Percentiles rank a stretch among this genome's conserved stretches.
Conservation (phyloP, 2,888 invertebrate genomes). For the Netelia virgata region DNA sequence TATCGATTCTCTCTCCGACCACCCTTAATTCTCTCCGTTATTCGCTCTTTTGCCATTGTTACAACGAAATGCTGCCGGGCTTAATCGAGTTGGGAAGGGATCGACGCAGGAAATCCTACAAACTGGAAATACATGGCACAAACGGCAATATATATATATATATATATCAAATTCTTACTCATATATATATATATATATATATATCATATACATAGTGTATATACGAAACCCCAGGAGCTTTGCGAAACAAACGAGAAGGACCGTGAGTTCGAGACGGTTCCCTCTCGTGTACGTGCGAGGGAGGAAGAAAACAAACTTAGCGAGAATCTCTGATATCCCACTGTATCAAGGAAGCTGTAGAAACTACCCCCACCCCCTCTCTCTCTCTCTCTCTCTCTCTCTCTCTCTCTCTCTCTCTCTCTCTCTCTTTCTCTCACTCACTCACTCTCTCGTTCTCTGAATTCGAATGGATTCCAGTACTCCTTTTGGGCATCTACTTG, state of each 20-base stretch:
- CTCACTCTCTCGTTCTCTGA: conserved; percentile 8
- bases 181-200: conserved; percentile 5
- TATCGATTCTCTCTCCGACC: conserved; percentile 14
- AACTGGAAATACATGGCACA: conserved; percentile 54
- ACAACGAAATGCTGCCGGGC: conserved; percentile 10
- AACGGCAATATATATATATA: background rate
- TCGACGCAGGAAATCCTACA: conserved; percentile 56
- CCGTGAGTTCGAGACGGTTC: conserved; percentile 64
- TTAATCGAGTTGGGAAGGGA: conserved; percentile 46
- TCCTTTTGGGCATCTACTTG: conserved; percentile 34
- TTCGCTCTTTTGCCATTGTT: conserved; percentile 23
- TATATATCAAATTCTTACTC: conserved; percentile 13
- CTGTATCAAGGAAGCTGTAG: conserved; percentile 30
- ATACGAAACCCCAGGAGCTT: conserved; percentile 54
- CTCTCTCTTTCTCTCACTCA: conserved; percentile 17
- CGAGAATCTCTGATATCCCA: conserved; percentile 56
- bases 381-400: conserved; percentile 11
- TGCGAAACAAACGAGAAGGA: conserved; percentile 65
- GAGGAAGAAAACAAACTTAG: conserved; percentile 64
- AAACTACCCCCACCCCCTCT: conserved; percentile 9
- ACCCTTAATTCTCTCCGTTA: conserved; percentile 44
- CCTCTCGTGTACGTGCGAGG: conserved; percentile 59
- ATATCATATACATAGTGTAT: conserved; percentile 12
- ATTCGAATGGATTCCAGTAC: conserved; percentile 17
- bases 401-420: conserved; percentile 13